Evolutionary conservation across 2,113 vertebrate species (phyloP).

Genomic region (Trinectes maculatus): DNA sequence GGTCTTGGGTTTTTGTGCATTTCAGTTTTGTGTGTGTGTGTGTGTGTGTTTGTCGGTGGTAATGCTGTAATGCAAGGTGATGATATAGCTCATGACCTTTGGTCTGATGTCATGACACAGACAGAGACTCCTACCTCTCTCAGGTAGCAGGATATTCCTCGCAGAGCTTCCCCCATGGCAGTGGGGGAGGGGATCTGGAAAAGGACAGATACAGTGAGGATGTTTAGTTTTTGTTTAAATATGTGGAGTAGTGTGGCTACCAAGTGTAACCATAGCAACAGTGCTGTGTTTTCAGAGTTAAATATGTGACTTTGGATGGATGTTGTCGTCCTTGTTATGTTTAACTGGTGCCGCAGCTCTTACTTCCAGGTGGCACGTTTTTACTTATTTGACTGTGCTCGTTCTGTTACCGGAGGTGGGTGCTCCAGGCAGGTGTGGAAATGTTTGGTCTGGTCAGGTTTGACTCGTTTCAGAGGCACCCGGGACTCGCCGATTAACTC

Average conservation of each 20-base stretch:
- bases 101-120: too few species aligned
- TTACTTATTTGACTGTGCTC: too few species aligned
- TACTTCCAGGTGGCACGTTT: too few species aligned
- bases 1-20: too few species aligned
- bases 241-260: background rate
- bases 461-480: conserved; percentile 86
- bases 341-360: too few species aligned
- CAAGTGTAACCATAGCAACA: background rate
- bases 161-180: conserved; percentile 85
- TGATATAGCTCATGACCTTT: too few species aligned
- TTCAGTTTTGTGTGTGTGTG: too few species aligned
- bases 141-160: conserved; percentile 90
- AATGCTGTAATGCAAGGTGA: too few species aligned
- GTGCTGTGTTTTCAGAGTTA: background rate
- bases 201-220: background rate
- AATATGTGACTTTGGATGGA: too few species aligned
- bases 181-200: conserved; percentile 86
- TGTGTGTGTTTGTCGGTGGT: too few species aligned
- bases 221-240: background rate
- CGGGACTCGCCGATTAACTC: conserved; percentile 90
- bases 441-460: conserved; percentile 85
- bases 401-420: conserved; percentile 84
- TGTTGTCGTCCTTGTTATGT: too few species aligned
- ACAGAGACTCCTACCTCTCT: conserved; percentile 81
- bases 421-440: conserved; percentile 90